Evolutionary conservation across 2,888 invertebrate genomes (phyloP), one percentile per base, ranked within the genome.

Genomic region (Drosophila percnosoma): DNA sequence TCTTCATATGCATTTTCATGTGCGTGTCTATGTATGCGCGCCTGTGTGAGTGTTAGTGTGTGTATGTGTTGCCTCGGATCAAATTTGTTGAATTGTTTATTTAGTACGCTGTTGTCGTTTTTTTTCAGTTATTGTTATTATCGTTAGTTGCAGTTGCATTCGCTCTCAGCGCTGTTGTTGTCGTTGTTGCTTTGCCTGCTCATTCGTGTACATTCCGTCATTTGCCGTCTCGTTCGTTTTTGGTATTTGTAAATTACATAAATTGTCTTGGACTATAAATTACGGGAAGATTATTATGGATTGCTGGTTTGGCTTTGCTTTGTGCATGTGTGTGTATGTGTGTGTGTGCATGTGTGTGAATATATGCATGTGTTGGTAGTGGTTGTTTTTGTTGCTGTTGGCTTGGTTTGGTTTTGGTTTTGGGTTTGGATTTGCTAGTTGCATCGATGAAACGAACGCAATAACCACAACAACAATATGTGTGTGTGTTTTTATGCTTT

Each of bases 21-120:
- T 89, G 82, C 87, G 85, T 85, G 89, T 55, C 48, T 69, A 48
- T 63, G 59, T 73, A 15, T 48, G 45, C 57, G 27, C 27, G 34
- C 60, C 36, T 59, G n/a, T 63, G 58, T 68, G 31, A 21, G 6
- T 73, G 36, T 67, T 13, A 70, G 58, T 69, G 61, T 66, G 29
- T 78, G 65, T 74, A 53, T 82, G 77, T 75, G 86, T 75, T 83
- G 82, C 83, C 79, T 90, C 81, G 84, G 90, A 90, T 88, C 90
- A 88, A 87, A 90, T 90, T 90, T 89, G 86, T 90, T 86, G 88
- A 88, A 90, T 90, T 90, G 90, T 89, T 89, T 90, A 88, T 89
- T 90, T 90, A 89, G 85, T 85, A 78, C 85, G 87, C 72, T 73
- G 80, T 69, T 70, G 82, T 71, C 73, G 82, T 82, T 54, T 68